Conservation (phyloP, 1,140 invertebrate genomes). For the Zophobas atratus region DNA sequence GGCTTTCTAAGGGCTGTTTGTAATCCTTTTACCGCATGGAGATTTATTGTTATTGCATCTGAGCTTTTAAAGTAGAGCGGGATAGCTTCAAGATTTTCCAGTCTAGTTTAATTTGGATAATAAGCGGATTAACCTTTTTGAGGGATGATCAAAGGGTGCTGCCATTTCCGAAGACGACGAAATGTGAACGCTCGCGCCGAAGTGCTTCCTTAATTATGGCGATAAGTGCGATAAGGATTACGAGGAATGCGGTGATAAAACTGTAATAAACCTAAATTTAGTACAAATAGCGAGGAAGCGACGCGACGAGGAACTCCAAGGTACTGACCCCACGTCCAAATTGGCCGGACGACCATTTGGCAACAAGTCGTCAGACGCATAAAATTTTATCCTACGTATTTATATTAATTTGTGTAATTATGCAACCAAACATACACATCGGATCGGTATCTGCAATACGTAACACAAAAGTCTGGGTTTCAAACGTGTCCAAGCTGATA, state of each 20-base stretch:
- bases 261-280: conserved; percentile 16
- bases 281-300: background rate
- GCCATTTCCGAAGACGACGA: background rate
- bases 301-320: too few relatives aligned
- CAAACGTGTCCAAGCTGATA: too few relatives aligned
- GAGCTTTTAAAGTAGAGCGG: conserved; percentile 46
- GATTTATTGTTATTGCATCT: conserved; percentile 52
- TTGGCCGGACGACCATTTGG: too few relatives aligned
- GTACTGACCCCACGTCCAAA: too few relatives aligned
- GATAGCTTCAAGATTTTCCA: conserved; percentile 42
- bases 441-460: too few relatives aligned
- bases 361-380: too few relatives aligned
- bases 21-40: conserved; percentile 48
- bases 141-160: conserved; percentile 22
- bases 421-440: too few relatives aligned
- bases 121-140: conserved; percentile 30
- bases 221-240: background rate
- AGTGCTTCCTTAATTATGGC: conserved; percentile 23
- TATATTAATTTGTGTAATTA: too few relatives aligned
- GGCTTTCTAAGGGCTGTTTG: conserved; percentile 47
- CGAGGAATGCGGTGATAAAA: background rate
- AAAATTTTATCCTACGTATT: too few relatives aligned
- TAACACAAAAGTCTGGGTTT: too few relatives aligned
- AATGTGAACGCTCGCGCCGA: background rate
- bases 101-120: conserved; percentile 37